These are phyloP conservation scores for Mylabris sibirica DNA, from an alignment of 2,888 invertebrate species.

Conservation along the genomic window DNA sequence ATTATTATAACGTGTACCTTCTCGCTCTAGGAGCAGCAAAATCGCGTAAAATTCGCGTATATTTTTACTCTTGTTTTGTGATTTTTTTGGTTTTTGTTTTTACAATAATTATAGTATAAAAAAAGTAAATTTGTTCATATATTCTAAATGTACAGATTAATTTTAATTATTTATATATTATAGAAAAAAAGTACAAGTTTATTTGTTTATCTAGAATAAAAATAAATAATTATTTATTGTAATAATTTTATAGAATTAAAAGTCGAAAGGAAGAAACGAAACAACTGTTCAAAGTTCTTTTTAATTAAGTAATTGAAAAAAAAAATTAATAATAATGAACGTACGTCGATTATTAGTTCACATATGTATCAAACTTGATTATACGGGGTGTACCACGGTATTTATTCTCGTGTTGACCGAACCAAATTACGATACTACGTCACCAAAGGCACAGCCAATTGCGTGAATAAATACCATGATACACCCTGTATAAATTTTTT, in stretches of 20 bases:
- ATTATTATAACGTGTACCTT: neutral
- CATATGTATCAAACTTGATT: neutral
- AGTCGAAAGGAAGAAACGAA: neutral
- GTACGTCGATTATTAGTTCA: slow-evolving; percentile 7
- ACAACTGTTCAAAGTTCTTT: neutral
- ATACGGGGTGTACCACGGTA: too few relatives aligned
- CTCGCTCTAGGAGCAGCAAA: slow-evolving; percentile 9
- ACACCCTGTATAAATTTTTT: neutral
- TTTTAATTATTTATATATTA: slow-evolving; percentile 5
- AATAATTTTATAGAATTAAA: neutral
- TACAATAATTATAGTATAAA: too few relatives aligned
- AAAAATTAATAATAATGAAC: neutral
- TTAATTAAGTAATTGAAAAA: neutral
- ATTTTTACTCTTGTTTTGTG: neutral
- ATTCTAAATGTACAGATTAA: slow-evolving; percentile 13
- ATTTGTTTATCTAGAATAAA: neutral
- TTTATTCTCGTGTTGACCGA: too few relatives aligned
- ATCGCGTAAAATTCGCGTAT: neutral
- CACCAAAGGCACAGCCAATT: too few relatives aligned
- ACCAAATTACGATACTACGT: too few relatives aligned
- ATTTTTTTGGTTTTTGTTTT: neutral
- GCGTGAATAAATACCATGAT: too few relatives aligned
- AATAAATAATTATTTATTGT: neutral
- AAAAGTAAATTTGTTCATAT: slow-evolving; percentile 9
- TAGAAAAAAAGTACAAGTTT: slow-evolving; percentile 2